These are phyloP conservation scores for Nymphalis io DNA, from an alignment of 1,140 invertebrate genomes.

Conservation along the genomic window DNA sequence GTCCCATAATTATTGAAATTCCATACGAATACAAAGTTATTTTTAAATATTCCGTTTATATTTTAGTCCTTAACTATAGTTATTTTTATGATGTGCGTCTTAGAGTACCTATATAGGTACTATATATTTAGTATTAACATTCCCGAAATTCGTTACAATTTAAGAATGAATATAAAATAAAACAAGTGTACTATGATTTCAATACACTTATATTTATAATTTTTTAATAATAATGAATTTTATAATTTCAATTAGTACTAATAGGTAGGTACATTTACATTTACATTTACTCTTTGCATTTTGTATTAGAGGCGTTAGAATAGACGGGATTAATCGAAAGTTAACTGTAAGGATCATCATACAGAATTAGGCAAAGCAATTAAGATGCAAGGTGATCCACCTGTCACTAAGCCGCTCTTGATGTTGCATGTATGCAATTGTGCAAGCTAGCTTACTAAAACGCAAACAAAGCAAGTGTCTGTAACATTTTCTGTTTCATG, in stretches of 20 bases:
- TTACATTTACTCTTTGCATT: too few relatives aligned
- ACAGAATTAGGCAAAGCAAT: slow-evolving; percentile 51
- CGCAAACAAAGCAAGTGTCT: slow-evolving; percentile 4
- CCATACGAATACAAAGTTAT: background rate
- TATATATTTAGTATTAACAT: too few relatives aligned
- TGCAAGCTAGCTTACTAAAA: slow-evolving; percentile 36
- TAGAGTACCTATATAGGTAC: too few relatives aligned
- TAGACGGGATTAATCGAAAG: slow-evolving; percentile 26
- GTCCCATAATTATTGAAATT: slow-evolving; percentile 26
- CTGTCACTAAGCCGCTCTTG: slow-evolving; percentile 43
- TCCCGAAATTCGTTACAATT: too few relatives aligned
- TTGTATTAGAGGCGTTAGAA: background rate
- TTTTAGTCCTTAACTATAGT: background rate
- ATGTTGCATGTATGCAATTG: slow-evolving; percentile 37
- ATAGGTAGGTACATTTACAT: too few relatives aligned
- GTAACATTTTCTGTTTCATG: slow-evolving; percentile 15
- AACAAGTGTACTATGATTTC: background rate
- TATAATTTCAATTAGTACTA: too few relatives aligned
- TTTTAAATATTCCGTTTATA: background rate
- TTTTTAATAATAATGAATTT: too few relatives aligned
- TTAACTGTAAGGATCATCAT: slow-evolving; percentile 44
- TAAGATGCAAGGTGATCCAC: slow-evolving; percentile 59
- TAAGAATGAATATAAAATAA: background rate
- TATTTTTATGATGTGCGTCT: too few relatives aligned
- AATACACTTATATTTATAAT: too few relatives aligned